A percentile compares a stretch with the other conserved stretches of the same genome.
Evolutionary conservation across 2,797 vertebrate genomes (phyloP).

Genomic region (Lacerta agilis): DNA sequence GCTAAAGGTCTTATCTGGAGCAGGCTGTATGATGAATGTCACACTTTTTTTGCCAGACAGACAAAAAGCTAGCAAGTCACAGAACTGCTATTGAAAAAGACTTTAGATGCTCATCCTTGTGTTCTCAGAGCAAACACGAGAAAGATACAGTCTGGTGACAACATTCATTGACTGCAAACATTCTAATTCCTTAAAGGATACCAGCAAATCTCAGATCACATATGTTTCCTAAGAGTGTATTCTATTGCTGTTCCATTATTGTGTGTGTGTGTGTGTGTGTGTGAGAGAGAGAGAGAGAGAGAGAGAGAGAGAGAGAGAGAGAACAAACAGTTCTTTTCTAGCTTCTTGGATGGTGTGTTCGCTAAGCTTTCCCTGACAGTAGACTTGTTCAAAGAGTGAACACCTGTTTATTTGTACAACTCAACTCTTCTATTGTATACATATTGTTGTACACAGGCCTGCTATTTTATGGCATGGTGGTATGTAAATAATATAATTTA

Average conservation of each 20-base stretch:
- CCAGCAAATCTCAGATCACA: background rate
- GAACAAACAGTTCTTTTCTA: background rate
- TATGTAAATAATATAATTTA: no score
- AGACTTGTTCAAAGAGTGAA: no score
- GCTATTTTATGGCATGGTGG: no score
- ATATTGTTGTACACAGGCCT: no score
- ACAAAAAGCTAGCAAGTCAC: constrained; percentile 14
- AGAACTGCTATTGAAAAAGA: background rate
- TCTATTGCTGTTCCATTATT: background rate
- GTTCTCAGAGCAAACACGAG: background rate
- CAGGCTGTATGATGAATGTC: constrained; percentile 2
- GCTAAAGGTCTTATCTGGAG: background rate
- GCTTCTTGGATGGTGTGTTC: background rate
- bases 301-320: background rate
- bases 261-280: no score
- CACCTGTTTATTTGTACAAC: no score
- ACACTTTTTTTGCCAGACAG: background rate
- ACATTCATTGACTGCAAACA: background rate
- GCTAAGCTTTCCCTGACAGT: no score
- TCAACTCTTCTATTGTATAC: no score
- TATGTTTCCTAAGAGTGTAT: background rate
- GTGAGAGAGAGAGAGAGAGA: background rate
- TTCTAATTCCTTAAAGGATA: background rate
- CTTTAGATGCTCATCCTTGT: no score
- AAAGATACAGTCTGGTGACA: background rate